phyloP scores from a whole-genome alignment of 53 echinoderm and acorn worm species.

The Luidia sarsii region DNA sequence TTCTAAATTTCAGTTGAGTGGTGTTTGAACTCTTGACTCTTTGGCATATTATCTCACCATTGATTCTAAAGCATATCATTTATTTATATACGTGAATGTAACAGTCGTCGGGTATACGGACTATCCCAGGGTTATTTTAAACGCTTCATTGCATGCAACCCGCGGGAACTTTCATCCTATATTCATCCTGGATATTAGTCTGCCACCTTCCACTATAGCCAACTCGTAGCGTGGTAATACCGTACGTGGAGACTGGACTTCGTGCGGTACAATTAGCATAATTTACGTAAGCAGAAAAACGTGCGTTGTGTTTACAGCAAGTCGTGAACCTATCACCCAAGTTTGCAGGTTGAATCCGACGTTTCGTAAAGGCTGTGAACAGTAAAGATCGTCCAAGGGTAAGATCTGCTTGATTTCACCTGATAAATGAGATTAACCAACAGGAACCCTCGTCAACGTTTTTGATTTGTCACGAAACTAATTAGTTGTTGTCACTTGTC shows the following conservation, averaged over 20 bases:
- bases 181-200: constrained; percentile 29
- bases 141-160: neutral
- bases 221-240: neutral
- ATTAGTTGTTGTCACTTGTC: too few species aligned
- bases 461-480: too few species aligned
- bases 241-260: neutral
- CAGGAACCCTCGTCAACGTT: too few species aligned
- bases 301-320: too few species aligned
- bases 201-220: neutral
- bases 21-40: neutral
- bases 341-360: too few species aligned
- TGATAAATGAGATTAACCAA: too few species aligned
- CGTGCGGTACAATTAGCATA: neutral
- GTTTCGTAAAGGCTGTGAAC: too few species aligned
- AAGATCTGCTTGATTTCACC: too few species aligned
- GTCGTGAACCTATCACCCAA: too few species aligned
- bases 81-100: neutral
- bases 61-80: neutral
- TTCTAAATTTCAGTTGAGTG: neutral
- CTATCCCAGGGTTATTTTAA: neutral
- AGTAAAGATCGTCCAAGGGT: too few species aligned
- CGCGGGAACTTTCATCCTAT: constrained; percentile 43
- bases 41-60: neutral
- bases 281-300: neutral
- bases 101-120: neutral